phyloP scores from a whole-genome alignment of 2,113 vertebrate species.

The Trichechus manatus region DNA sequence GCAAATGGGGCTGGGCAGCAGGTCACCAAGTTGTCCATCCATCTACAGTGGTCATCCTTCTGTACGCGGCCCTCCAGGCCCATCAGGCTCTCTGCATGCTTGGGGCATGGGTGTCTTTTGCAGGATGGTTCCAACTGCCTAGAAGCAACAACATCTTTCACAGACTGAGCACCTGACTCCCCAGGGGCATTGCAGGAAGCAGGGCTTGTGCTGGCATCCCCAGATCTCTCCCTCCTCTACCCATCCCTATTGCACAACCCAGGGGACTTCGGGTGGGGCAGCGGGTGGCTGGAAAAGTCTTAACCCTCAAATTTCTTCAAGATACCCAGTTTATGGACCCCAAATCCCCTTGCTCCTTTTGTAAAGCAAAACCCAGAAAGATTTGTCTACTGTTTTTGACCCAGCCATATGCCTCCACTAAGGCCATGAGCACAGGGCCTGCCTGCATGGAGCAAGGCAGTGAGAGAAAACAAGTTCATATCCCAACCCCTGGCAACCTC shows the following conservation, averaged over 20 bases:
- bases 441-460: neutral
- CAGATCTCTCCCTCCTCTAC: neutral
- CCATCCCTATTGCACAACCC: neutral
- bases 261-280: neutral
- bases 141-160: neutral
- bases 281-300: neutral
- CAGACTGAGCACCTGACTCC: neutral
- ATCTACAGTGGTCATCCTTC: neutral
- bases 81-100: neutral
- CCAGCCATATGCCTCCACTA: neutral
- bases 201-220: neutral
- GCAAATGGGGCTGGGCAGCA: neutral
- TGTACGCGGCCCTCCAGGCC: neutral
- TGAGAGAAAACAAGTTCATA: neutral
- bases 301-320: constrained; percentile 58
- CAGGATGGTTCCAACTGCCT: neutral
- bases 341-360: neutral
- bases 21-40: neutral
- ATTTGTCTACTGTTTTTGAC: neutral
- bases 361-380: constrained; percentile 24
- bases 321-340: neutral
- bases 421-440: neutral
- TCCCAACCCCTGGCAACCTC: neutral
- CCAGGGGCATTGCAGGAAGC: neutral
- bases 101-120: neutral